Evolutionary conservation across 2,797 vertebrate genomes (phyloP).

Genomic region (Sternarchorhynchus goeldii): DNA sequence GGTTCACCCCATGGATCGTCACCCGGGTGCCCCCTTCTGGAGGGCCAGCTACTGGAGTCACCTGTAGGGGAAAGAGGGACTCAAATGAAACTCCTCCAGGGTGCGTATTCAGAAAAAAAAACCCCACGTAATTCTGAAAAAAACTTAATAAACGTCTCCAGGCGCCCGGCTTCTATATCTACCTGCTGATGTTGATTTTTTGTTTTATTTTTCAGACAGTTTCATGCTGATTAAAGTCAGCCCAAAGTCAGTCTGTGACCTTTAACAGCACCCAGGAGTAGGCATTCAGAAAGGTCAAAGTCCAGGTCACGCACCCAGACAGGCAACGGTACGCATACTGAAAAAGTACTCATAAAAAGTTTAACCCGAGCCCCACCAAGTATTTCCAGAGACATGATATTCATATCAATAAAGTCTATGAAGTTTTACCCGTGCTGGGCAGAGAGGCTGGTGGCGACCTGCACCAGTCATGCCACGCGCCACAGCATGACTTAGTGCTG

Average conservation of each 20-base stretch:
- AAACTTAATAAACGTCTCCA: neutral
- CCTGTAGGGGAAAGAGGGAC: conserved; percentile 65
- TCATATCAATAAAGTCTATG: conserved; percentile 37
- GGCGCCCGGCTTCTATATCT: neutral
- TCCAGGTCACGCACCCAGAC: neutral
- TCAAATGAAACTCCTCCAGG: neutral
- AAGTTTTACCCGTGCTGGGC: conserved; percentile 25
- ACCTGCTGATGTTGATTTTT: too few relatives aligned
- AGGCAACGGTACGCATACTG: neutral
- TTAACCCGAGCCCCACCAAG: neutral
- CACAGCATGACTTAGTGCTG: conserved; percentile 67
- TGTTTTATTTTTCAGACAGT: neutral
- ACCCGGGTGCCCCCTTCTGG: conserved; percentile 94
- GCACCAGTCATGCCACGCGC: conserved; percentile 65
- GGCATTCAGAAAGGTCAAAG: neutral
- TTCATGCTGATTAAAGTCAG: neutral
- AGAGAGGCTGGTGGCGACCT: conserved; percentile 52
- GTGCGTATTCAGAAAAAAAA: too few relatives aligned
- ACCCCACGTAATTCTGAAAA: too few relatives aligned
- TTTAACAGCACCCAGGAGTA: neutral
- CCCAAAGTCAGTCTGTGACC: neutral
- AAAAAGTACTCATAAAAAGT: neutral
- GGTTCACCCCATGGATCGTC: conserved; percentile 92
- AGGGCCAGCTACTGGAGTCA: conserved; percentile 92
- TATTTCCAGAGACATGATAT: conserved; percentile 18